Evolutionary conservation across 1,140 invertebrate species (phyloP).

Genomic region (Penaeus chinensis): DNA sequence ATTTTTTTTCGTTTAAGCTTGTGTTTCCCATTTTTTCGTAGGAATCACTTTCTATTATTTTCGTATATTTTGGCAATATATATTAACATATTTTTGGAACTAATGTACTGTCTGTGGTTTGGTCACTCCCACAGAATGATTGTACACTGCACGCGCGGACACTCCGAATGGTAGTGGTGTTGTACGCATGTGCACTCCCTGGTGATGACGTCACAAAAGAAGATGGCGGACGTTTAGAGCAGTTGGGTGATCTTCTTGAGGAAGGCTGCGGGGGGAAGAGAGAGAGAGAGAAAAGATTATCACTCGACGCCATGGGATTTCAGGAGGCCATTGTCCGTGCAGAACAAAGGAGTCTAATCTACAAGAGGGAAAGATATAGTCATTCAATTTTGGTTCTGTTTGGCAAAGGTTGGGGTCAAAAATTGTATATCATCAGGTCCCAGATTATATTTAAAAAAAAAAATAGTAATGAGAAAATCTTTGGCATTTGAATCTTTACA

Average conservation of each 20-base stretch:
- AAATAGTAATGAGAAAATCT: too few relatives aligned
- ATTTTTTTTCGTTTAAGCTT: constrained; percentile 33
- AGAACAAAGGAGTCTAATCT: not conserved
- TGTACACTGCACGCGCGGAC: constrained; percentile 56
- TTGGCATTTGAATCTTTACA: too few relatives aligned
- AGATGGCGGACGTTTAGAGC: constrained; percentile 48
- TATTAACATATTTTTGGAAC: constrained; percentile 24
- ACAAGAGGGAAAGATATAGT: too few relatives aligned
- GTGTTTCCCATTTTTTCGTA: not conserved
- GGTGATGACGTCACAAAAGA: constrained; percentile 37
- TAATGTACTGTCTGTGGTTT: constrained; percentile 51
- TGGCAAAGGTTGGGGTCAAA: too few relatives aligned
- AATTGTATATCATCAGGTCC: too few relatives aligned
- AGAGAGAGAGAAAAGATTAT: not conserved
- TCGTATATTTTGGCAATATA: constrained; percentile 13
- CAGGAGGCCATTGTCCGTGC: not conserved
- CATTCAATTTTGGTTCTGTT: too few relatives aligned
- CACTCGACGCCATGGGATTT: not conserved
- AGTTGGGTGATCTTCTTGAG: constrained; percentile 52
- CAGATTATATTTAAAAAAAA: too few relatives aligned
- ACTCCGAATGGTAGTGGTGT: constrained; percentile 54
- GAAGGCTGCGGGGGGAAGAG: constrained; percentile 36
- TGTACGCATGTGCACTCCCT: constrained; percentile 50
- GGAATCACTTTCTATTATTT: constrained; percentile 1
- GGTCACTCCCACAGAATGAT: constrained; percentile 51